These are phyloP conservation scores for Drymonia ruficornis DNA, from an alignment of 2,888 invertebrate genomes.

Conservation along the genomic window DNA sequence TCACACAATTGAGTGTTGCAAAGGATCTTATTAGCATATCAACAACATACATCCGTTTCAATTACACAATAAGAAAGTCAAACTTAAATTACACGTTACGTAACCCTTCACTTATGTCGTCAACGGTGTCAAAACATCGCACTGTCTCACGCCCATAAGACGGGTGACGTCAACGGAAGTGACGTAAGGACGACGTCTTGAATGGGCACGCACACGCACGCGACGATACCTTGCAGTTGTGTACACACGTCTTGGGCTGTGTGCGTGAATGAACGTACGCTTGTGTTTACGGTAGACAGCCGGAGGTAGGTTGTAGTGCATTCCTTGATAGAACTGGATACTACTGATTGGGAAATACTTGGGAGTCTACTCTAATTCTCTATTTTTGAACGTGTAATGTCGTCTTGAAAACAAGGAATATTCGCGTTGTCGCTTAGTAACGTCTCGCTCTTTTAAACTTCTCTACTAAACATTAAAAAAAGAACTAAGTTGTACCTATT, in stretches of 20 bases:
- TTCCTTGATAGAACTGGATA: slow-evolving; percentile 35
- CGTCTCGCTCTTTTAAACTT: too few relatives aligned
- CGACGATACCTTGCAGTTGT: slow-evolving; percentile 12
- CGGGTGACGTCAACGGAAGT: slow-evolving; percentile 74
- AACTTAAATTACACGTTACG: slow-evolving; percentile 57
- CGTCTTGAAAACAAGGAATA: too few relatives aligned
- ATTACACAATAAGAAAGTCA: slow-evolving; percentile 33
- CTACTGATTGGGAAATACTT: slow-evolving; percentile 9
- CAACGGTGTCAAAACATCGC: slow-evolving; percentile 67
- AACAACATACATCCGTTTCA: slow-evolving; percentile 12
- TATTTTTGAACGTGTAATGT: too few relatives aligned
- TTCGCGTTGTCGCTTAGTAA: too few relatives aligned
- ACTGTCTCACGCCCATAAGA: slow-evolving; percentile 74
- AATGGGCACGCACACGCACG: slow-evolving; percentile 73
- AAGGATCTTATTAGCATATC: background rate
- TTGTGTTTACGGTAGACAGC: slow-evolving; percentile 55
- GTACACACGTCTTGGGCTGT: slow-evolving; percentile 46
- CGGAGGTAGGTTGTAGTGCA: slow-evolving; percentile 43
- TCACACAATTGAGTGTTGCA: too few relatives aligned
- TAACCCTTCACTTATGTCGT: slow-evolving; percentile 68
- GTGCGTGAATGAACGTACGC: slow-evolving; percentile 72
- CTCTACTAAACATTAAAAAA: too few relatives aligned
- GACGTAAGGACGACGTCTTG: slow-evolving; percentile 76
- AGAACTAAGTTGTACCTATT: too few relatives aligned
- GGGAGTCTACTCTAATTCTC: too few relatives aligned